Percentiles rank a stretch among this genome's conserved stretches.
Conservation (phyloP, 2,797 vertebrate genomes). For the Falco biarmicus region DNA sequence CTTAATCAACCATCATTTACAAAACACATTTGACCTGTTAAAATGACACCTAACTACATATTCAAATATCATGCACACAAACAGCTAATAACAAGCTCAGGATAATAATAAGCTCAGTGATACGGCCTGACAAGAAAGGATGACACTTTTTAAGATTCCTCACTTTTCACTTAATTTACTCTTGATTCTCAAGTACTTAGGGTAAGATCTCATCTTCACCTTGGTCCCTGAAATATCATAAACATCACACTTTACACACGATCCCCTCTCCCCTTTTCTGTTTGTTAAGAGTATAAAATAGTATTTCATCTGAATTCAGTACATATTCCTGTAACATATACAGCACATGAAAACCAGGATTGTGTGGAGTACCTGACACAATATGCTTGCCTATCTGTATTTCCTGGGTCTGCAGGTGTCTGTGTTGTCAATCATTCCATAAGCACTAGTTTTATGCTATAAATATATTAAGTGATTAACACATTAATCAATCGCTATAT, state of each 20-base stretch:
- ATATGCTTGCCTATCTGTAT: background rate
- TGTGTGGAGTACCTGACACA: background rate
- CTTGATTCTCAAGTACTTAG: background rate
- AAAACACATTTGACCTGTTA: slow-evolving; percentile 69
- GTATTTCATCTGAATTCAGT: background rate
- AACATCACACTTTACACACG: background rate
- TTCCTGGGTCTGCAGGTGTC: background rate
- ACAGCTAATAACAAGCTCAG: slow-evolving; percentile 68
- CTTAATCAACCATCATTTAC: slow-evolving; percentile 56
- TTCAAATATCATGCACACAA: slow-evolving; percentile 70
- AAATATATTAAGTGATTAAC: background rate
- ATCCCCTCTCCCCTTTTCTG: background rate
- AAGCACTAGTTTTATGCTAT: background rate
- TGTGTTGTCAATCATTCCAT: background rate
- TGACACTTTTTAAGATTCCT: slow-evolving; percentile 47
- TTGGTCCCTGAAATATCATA: background rate
- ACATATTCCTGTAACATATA: background rate
- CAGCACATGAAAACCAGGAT: background rate
- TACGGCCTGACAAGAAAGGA: slow-evolving; percentile 55
- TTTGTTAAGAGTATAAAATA: background rate
- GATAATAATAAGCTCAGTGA: slow-evolving; percentile 17
- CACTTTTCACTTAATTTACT: slow-evolving; percentile 15
- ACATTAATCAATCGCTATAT: background rate
- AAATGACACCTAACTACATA: slow-evolving; percentile 74
- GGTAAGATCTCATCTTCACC: slow-evolving; percentile 5